A percentile compares a stretch with the other conserved stretches of the same genome.
Evolutionary conservation across 2,113 vertebrate species (phyloP).

Genomic region (Anser brachyrhynchus): DNA sequence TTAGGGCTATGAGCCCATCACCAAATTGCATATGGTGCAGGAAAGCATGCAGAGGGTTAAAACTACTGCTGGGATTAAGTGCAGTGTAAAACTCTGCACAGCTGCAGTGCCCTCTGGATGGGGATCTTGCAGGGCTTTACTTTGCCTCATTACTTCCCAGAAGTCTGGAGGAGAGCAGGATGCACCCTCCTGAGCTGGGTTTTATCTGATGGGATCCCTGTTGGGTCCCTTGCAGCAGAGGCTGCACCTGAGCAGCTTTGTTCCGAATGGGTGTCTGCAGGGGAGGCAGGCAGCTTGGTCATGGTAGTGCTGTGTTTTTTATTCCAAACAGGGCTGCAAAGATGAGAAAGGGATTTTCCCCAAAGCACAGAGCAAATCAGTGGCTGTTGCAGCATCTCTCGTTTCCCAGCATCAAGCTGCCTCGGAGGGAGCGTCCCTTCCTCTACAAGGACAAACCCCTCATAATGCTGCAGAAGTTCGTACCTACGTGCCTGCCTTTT

Average conservation of each 20-base stretch:
- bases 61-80: not conserved
- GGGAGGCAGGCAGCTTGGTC: not conserved
- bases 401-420: not conserved
- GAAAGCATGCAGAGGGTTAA: not conserved
- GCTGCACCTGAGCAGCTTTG: no score
- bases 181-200: no score
- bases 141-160: not conserved
- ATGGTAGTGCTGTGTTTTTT: rapidly evolving
- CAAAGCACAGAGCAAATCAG: not conserved
- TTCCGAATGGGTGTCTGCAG: not conserved
- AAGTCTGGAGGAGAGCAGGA: not conserved
- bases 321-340: not conserved
- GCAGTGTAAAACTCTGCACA: rapidly evolving
- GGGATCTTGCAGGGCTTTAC: not conserved
- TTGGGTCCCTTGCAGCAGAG: rapidly evolving
- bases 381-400: not conserved
- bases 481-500: not conserved
- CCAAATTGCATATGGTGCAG: rapidly evolving
- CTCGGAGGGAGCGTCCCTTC: not conserved
- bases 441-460: not conserved
- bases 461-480: not conserved
- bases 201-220: not conserved
- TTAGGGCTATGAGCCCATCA: not conserved
- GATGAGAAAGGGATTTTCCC: not conserved
- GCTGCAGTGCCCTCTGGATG: rapidly evolving